These are phyloP conservation scores for Drosophila acutilabella DNA, from an alignment of 2,888 invertebrate genomes.

Conservation along the genomic window DNA sequence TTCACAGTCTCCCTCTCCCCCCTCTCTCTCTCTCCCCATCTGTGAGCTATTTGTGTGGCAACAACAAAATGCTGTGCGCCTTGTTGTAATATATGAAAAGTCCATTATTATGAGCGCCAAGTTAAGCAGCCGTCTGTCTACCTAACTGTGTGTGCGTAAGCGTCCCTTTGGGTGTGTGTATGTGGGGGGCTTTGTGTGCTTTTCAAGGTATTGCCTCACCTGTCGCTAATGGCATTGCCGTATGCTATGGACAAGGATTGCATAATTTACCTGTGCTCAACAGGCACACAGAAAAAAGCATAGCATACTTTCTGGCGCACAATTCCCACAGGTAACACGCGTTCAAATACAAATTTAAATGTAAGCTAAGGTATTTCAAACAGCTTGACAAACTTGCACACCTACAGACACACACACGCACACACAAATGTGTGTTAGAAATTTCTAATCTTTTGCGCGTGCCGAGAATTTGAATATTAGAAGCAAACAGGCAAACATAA, in stretches of 20 bases:
- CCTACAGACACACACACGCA: conserved; percentile 13
- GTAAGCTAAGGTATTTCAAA: conserved; percentile 59
- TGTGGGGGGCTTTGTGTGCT: not conserved
- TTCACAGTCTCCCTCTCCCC: not conserved
- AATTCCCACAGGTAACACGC: conserved; percentile 64
- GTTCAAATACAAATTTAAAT: conserved; percentile 15
- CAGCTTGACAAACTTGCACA: conserved; percentile 36
- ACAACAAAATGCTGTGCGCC: conserved; percentile 73
- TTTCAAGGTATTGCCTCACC: conserved; percentile 45
- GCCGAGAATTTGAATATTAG: conserved; percentile 85
- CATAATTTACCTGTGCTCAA: conserved; percentile 84
- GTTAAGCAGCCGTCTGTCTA: conserved; percentile 44
- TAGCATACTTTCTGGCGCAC: conserved; percentile 45
- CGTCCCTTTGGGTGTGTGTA: not conserved
- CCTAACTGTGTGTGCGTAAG: not conserved
- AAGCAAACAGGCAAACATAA: conserved; percentile 80
- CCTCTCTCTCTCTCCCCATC: not conserved
- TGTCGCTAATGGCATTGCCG: conserved; percentile 67
- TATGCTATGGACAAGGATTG: conserved; percentile 80
- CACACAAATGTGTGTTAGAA: conserved; percentile 62
- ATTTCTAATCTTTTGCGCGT: conserved; percentile 80
- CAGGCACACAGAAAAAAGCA: conserved; percentile 79
- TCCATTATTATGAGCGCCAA: conserved; percentile 82
- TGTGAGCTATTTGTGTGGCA: conserved; percentile 4
- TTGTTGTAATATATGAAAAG: conserved; percentile 78